Evolutionary conservation across 1,140 invertebrate species (phyloP).

Genomic region (Ceratina japonica): DNA sequence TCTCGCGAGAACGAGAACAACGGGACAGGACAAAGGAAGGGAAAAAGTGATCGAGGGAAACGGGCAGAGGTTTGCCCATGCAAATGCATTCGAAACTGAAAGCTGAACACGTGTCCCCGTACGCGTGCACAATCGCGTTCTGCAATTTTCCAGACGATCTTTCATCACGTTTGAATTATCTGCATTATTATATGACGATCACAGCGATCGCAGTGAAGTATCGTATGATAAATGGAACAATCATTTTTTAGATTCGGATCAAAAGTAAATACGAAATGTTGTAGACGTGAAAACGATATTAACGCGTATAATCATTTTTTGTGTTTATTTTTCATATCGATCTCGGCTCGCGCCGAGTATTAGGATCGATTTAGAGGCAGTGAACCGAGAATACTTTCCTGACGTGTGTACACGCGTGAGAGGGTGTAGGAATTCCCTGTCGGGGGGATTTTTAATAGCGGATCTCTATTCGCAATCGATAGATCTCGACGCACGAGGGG

Average conservation of each 20-base stretch:
- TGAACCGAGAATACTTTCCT: constrained; percentile 29
- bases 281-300: no score
- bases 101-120: not conserved
- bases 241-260: no score
- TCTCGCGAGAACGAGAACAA: no score
- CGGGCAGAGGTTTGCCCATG: not conserved
- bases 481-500: constrained; percentile 18
- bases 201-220: no score
- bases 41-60: not conserved
- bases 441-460: constrained; percentile 1
- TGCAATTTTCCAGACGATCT: constrained; percentile 62
- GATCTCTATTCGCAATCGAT: constrained; percentile 37
- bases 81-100: constrained; percentile 25
- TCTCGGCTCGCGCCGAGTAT: no score
- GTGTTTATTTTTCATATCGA: no score
- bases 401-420: constrained; percentile 18
- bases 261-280: no score
- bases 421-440: constrained; percentile 40
- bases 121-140: constrained; percentile 42
- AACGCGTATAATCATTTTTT: no score
- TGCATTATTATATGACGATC: constrained; percentile 40
- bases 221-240: no score
- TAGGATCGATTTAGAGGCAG: no score
- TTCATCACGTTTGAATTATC: constrained; percentile 55
- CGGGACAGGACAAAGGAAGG: no score